Evolutionary conservation across 2,888 invertebrate species (phyloP).

Genomic region (Acanthosoma haemorrhoidale): DNA sequence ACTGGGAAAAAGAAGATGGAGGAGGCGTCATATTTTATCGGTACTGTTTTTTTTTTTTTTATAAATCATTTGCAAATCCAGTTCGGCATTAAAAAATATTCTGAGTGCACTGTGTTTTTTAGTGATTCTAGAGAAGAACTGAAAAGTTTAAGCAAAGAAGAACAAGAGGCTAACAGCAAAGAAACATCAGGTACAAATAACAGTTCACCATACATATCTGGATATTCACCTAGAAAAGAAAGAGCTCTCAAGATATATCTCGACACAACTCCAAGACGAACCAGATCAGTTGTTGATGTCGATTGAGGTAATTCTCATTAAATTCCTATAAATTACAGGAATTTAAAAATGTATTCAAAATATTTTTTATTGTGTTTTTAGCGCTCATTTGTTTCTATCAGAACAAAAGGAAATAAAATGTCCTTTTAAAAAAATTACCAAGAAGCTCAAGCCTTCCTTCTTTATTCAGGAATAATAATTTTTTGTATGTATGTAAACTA

Average conservation of each 20-base stretch:
- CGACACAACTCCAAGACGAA: conserved; percentile 46
- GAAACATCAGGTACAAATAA: conserved; percentile 53
- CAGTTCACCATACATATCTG: conserved; percentile 45
- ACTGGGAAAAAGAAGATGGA: conserved; percentile 57
- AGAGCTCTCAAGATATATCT: conserved; percentile 67
- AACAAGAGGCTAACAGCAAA: conserved; percentile 57
- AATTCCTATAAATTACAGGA: neutral
- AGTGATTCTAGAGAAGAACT: conserved; percentile 59
- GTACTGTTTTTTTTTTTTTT: conserved; percentile 45
- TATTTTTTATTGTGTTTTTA: neutral
- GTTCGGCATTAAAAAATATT: too few species aligned
- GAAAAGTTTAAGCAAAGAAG: conserved; percentile 56
- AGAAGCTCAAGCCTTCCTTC: neutral
- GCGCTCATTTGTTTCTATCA: neutral
- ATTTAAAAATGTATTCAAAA: neutral
- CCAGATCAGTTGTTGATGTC: conserved; percentile 29
- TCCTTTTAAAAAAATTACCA: neutral
- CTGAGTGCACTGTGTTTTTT: conserved; percentile 37
- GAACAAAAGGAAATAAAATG: neutral
- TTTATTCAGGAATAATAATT: neutral
- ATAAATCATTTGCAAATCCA: neutral
- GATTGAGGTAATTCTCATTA: conserved; percentile 30
- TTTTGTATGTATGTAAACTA: conserved; percentile 9
- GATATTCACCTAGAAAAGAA: conserved; percentile 61
- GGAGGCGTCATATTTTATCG: conserved; percentile 63